Percentiles rank a stretch among this genome's conserved stretches.
Conservation (phyloP, 2,113 vertebrate genomes). For the chimpanzee (Pan troglodytes) region NHGRI_mPanTro3-v2.1_pri NC_072401.2:134567001-134567500, state of each 20-base stretch:
- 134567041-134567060: conserved; percentile 89
- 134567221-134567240: conserved; percentile 70
- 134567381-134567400: conserved; percentile 85
- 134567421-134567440: conserved; percentile 85
- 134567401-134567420: conserved; percentile 83
- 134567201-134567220: conserved; percentile 57
- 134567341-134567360: neutral
- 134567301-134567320: neutral
- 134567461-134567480: conserved; percentile 81
- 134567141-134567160: conserved; percentile 85
- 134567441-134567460: conserved; percentile 78
- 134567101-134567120: conserved; percentile 89
- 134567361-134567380: conserved; percentile 79
- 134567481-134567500: conserved; percentile 73
- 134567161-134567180: conserved; percentile 87
- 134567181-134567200: conserved; percentile 79
- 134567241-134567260: conserved; percentile 69
- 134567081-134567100: conserved; percentile 90
- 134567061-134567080: conserved; percentile 90
- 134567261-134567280: conserved; percentile 62
- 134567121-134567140: conserved; percentile 87
- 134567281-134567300: conserved; percentile 64
- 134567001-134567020: conserved; percentile 90
- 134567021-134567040: conserved; percentile 86
- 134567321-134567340: conserved; percentile 42